Evolutionary conservation across 2,888 invertebrate species (phyloP).

Genomic region (Eulithis testata): DNA sequence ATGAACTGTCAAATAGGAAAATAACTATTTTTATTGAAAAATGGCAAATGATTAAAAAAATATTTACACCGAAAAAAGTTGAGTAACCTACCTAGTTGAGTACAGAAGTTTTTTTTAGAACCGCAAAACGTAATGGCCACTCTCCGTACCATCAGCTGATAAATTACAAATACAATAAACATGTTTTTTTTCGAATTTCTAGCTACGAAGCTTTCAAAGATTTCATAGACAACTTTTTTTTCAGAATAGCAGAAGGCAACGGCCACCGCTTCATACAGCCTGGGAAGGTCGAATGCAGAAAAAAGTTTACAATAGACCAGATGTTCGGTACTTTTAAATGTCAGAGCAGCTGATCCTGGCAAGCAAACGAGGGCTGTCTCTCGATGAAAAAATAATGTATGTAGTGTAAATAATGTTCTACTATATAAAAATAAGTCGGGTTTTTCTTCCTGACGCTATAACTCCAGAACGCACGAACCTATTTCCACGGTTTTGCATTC

Average conservation of each 20-base stretch:
- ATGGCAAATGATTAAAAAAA: too few species aligned
- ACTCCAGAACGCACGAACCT: too few species aligned
- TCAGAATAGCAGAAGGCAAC: slow-evolving; percentile 19
- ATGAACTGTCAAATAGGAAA: too few species aligned
- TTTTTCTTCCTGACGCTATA: too few species aligned
- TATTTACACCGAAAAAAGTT: too few species aligned
- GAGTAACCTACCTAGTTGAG: slow-evolving; percentile 1
- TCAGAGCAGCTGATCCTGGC: slow-evolving; percentile 52
- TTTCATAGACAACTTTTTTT: slow-evolving; percentile 22
- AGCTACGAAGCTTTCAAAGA: neutral
- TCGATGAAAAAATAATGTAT: neutral
- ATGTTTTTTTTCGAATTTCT: slow-evolving; percentile 15
- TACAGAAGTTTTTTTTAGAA: slow-evolving; percentile 28
- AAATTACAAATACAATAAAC: slow-evolving; percentile 10
- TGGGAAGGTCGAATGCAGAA: slow-evolving; percentile 46
- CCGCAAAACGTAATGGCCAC: neutral
- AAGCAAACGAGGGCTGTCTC: slow-evolving; percentile 47
- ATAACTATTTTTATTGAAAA: too few species aligned
- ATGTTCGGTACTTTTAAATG: slow-evolving; percentile 47
- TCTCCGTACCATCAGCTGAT: slow-evolving; percentile 9
- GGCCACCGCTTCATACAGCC: slow-evolving; percentile 36
- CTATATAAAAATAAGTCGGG: too few species aligned
- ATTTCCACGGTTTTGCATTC: too few species aligned
- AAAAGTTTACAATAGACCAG: slow-evolving; percentile 51
- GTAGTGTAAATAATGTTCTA: too few species aligned